A percentile compares a stretch with the other conserved stretches of the same genome.
These are phyloP conservation scores for Acropternis orthonyx DNA, from an alignment of 2,797 vertebrate species.

Conservation along the genomic window DNA sequence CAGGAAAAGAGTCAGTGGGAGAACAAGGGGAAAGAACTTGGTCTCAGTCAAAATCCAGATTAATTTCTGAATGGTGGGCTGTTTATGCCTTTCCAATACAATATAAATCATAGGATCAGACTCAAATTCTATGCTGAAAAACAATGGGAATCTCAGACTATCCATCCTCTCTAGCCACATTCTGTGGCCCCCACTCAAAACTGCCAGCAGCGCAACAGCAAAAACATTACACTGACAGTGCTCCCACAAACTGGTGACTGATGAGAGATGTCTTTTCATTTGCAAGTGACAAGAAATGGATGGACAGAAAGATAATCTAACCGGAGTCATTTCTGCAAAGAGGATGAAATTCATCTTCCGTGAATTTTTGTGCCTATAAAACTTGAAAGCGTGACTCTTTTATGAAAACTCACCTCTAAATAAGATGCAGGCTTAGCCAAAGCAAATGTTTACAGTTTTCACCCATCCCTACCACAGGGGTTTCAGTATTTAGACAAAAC, in stretches of 20 bases:
- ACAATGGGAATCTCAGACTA: background rate
- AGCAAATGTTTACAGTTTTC: conserved; percentile 15
- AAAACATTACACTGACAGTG: background rate
- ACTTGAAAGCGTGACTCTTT: background rate
- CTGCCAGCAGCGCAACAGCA: background rate
- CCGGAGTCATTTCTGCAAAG: background rate
- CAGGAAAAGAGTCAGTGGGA: background rate
- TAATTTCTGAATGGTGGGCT: background rate
- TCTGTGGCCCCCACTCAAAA: background rate
- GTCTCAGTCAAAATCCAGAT: background rate
- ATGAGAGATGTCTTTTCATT: background rate
- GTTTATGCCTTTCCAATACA: background rate
- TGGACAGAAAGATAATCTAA: background rate
- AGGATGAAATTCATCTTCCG: background rate
- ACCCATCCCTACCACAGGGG: conserved; percentile 22
- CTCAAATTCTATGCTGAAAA: background rate
- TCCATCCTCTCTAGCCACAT: too few species aligned
- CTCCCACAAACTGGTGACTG: background rate
- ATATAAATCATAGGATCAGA: background rate
- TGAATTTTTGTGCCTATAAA: background rate
- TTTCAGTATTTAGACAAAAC: conserved; percentile 67
- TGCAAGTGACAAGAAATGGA: background rate
- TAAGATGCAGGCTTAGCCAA: background rate
- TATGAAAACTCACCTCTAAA: background rate
- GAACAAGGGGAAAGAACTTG: background rate